A percentile compares a stretch with the other conserved stretches of the same genome.
phyloP scores from a whole-genome alignment of 2,888 invertebrate genomes.

The Gerosis bhagava region DNA sequence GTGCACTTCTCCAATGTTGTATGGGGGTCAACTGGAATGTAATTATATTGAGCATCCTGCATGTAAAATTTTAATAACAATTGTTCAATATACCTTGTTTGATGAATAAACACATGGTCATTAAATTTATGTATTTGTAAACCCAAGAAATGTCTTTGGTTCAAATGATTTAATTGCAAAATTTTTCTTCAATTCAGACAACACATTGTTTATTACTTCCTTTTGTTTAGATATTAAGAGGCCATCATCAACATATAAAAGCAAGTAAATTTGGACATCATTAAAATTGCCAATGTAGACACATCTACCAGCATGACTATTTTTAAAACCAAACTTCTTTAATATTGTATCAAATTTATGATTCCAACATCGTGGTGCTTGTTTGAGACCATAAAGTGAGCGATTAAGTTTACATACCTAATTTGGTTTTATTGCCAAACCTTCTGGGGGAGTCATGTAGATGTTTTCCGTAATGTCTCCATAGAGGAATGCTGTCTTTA shows the following conservation, averaged over 20 bases:
- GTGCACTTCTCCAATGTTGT: not conserved
- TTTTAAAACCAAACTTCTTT: not conserved
- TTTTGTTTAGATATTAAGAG: slow-evolving; percentile 21
- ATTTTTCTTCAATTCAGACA: too few relatives aligned
- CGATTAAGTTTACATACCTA: too few relatives aligned
- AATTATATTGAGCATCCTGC: not conserved
- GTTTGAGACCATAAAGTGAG: too few relatives aligned
- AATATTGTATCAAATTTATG: not conserved
- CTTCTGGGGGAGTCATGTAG: slow-evolving; percentile 33
- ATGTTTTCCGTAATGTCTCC: slow-evolving; percentile 2
- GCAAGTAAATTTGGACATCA: slow-evolving; percentile 9
- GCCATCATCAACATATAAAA: slow-evolving; percentile 31
- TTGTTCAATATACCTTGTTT: not conserved
- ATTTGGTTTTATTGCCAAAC: too few relatives aligned
- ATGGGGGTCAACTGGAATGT: not conserved
- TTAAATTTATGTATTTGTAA: slow-evolving; percentile 1
- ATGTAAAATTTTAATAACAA: not conserved
- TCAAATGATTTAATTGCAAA: too few relatives aligned
- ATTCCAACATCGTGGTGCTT: too few relatives aligned
- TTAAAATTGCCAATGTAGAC: slow-evolving; percentile 29
- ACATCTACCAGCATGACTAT: slow-evolving; percentile 28
- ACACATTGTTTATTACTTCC: not conserved
- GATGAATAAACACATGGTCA: not conserved
- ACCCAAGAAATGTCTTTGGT: slow-evolving; percentile 28
- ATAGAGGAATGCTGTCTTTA: slow-evolving; percentile 27